Evolutionary conservation across 2,888 invertebrate genomes (phyloP).

Genomic region (Anodontia alba): DNA sequence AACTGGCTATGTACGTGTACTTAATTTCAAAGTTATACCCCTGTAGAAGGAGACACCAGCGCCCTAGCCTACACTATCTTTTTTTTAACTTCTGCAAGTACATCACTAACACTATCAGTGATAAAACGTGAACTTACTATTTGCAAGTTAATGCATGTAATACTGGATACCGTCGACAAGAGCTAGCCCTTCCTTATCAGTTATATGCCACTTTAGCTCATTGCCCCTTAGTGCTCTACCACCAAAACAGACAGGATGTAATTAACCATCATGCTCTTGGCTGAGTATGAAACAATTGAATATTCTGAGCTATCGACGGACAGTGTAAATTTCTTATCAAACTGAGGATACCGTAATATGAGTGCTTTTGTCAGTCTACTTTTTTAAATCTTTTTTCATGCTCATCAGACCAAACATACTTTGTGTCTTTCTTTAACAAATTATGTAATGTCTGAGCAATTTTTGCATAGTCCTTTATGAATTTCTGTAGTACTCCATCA

Average conservation of each 20-base stretch:
- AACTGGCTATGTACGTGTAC: conserved; percentile 23
- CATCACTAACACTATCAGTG: conserved; percentile 56
- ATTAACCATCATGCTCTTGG: conserved; percentile 27
- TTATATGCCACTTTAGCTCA: conserved; percentile 50
- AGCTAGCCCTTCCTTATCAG: conserved; percentile 56
- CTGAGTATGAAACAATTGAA: conserved; percentile 45
- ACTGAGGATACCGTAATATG: too few species aligned
- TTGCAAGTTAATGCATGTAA: conserved; percentile 47
- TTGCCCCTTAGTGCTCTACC: conserved; percentile 41
- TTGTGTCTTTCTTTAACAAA: conserved; percentile 44
- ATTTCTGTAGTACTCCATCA: conserved; percentile 48
- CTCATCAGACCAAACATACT: conserved; percentile 52
- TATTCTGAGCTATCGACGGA: conserved; percentile 48
- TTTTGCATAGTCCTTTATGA: too few species aligned
- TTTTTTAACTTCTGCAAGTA: conserved; percentile 55
- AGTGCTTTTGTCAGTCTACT: conserved; percentile 31
- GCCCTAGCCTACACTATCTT: conserved; percentile 31
- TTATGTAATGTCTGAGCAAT: too few species aligned
- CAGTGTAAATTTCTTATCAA: conserved; percentile 43
- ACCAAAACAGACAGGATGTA: conserved; percentile 51
- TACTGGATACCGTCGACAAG: conserved; percentile 57
- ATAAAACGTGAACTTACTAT: conserved; percentile 45
- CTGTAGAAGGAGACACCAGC: conserved; percentile 36
- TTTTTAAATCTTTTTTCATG: conserved; percentile 38
- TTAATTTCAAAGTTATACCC: conserved; percentile 22